Conservation (phyloP, 2,888 invertebrate species). For the Tanytarsus gracilentus region DNA sequence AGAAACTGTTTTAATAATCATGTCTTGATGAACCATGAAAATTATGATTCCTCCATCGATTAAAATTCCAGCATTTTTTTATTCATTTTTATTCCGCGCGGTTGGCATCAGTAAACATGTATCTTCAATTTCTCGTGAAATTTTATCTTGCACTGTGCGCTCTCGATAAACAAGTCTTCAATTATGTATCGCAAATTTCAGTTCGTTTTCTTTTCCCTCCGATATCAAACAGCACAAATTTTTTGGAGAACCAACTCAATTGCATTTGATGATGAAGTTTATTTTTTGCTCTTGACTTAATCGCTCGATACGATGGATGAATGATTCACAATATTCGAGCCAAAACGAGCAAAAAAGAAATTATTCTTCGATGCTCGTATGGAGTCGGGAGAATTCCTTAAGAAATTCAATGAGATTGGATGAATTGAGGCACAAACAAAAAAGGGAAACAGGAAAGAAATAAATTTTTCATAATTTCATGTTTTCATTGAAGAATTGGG, state of each 20-base stretch:
- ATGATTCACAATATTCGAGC: not conserved
- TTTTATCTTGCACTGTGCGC: conserved; percentile 6
- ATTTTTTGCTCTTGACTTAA: conserved; percentile 20
- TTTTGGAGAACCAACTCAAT: not conserved
- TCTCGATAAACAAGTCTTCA: conserved; percentile 20
- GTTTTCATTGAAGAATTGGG: too few relatives aligned
- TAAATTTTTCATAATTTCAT: conserved; percentile 17
- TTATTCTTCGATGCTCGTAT: too few relatives aligned
- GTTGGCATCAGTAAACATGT: too few relatives aligned
- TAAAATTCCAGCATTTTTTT: conserved; percentile 22
- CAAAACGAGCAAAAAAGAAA: not conserved
- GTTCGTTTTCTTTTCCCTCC: not conserved
- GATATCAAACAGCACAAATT: not conserved
- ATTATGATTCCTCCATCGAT: conserved; percentile 28
- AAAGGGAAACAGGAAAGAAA: conserved; percentile 22
- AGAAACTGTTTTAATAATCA: conserved; percentile 15
- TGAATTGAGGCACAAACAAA: not conserved
- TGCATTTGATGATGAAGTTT: conserved; percentile 12
- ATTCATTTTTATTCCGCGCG: not conserved
- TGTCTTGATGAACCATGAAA: conserved; percentile 23
- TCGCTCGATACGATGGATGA: conserved; percentile 21
- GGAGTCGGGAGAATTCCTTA: conserved; percentile 11
- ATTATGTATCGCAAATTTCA: conserved; percentile 26
- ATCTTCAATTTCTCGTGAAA: conserved; percentile 22
- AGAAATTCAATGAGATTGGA: not conserved